A percentile compares a stretch with the other conserved stretches of the same genome.
Conservation (phyloP, 1,140 invertebrate species). For the Drosophila neocordata region DNA sequence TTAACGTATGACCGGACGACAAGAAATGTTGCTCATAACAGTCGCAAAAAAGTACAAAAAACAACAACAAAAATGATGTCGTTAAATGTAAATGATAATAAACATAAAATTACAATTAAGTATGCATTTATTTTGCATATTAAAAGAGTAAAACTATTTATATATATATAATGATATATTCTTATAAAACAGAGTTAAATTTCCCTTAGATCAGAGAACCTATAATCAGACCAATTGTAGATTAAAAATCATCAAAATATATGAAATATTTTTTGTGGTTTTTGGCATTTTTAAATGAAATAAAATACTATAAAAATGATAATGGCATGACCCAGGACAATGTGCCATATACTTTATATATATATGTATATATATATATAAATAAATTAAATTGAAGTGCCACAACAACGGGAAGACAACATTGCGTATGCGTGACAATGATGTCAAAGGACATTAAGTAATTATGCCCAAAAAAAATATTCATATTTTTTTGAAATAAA, state of each 20-base stretch:
- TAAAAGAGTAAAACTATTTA: neutral
- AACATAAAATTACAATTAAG: conserved; percentile 3
- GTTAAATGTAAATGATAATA: conserved; percentile 47
- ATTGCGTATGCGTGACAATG: conserved; percentile 48
- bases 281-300: conserved; percentile 9
- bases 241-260: conserved; percentile 1
- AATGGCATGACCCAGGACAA: conserved; percentile 16
- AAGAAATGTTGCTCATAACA: conserved; percentile 37
- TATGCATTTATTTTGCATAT: conserved; percentile 4
- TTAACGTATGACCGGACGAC: conserved; percentile 52
- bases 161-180: neutral
- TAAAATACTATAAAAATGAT: conserved; percentile 3
- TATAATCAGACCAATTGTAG: neutral
- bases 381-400: conserved; percentile 36
- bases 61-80: conserved; percentile 33
- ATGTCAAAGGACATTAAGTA: conserved; percentile 38
- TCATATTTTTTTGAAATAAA: conserved; percentile 32
- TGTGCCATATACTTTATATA: conserved; percentile 34
- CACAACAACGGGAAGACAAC: conserved; percentile 22
- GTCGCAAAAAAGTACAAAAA: conserved; percentile 23
- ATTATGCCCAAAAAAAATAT: conserved; percentile 38
- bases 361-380: conserved; percentile 5
- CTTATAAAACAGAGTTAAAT: neutral
- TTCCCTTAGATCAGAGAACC: neutral
- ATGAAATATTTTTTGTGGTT: conserved; percentile 23